Conservation (phyloP, 2,888 invertebrate genomes). For the Philhelius pedissequus region DNA sequence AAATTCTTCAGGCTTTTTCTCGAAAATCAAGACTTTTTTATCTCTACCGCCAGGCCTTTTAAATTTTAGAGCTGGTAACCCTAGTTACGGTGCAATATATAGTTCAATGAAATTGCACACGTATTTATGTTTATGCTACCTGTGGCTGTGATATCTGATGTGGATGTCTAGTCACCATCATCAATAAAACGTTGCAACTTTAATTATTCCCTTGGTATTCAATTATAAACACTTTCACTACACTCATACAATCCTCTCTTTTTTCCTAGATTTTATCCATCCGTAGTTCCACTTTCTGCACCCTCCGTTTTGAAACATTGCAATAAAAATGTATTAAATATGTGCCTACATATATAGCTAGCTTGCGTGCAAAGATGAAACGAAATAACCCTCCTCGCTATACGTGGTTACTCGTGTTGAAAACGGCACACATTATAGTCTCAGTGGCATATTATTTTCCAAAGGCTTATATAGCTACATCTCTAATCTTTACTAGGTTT, state of each 20-base stretch:
- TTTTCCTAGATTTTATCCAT: neutral
- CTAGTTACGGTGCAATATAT: constrained; percentile 42
- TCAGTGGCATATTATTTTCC: neutral
- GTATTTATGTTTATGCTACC: neutral
- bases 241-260: neutral
- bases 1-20: too few relatives aligned
- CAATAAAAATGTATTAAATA: constrained; percentile 48
- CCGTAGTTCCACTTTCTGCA: constrained; percentile 62
- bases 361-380: constrained; percentile 41
- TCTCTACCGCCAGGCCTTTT: too few relatives aligned
- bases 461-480: neutral
- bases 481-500: neutral
- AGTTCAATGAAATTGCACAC: constrained; percentile 48
- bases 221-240: constrained; percentile 47
- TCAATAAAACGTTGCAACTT: constrained; percentile 50
- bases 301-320: constrained; percentile 21
- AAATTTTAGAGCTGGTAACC: too few relatives aligned
- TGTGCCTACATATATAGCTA: constrained; percentile 1
- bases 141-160: neutral
- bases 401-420: neutral
- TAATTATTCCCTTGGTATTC: neutral
- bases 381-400: neutral
- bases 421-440: neutral
- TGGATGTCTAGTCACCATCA: constrained; percentile 43
- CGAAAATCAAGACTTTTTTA: too few relatives aligned